These are phyloP conservation scores for Conger conger DNA, from an alignment of 2,113 vertebrate genomes.

Conservation along the genomic window DNA sequence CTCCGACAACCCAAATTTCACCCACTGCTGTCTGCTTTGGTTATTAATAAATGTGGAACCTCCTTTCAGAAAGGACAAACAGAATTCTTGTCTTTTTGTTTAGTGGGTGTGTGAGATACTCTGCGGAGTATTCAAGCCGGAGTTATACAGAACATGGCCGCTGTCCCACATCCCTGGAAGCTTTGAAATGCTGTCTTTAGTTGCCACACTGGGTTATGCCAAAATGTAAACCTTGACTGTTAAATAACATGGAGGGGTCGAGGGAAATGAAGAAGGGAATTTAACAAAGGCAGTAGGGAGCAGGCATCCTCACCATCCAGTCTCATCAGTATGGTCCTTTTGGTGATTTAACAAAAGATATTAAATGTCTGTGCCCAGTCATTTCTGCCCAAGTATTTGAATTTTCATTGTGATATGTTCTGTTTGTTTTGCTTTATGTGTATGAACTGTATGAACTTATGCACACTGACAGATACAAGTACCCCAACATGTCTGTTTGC, in stretches of 20 bases:
- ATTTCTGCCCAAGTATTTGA: not conserved
- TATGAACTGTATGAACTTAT: not conserved
- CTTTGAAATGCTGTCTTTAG: not conserved
- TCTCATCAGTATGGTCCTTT: not conserved
- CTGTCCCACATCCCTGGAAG: not conserved
- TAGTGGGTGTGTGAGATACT: not conserved
- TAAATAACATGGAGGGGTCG: not conserved
- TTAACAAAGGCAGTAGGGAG: not conserved
- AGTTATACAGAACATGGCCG: no score
- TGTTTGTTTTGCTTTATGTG: not conserved
- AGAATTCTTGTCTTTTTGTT: not conserved
- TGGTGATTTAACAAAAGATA: not conserved
- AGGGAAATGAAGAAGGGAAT: not conserved
- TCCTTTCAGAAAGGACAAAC: not conserved
- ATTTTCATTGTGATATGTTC: not conserved
- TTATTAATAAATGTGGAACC: not conserved
- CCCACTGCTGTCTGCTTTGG: conserved; percentile 11
- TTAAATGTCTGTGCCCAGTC: not conserved
- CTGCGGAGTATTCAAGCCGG: not conserved
- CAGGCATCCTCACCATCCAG: not conserved
- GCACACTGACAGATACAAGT: not conserved
- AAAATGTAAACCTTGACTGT: not conserved
- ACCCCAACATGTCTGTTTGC: not conserved
- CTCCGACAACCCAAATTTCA: conserved; percentile 10
- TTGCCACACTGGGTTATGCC: not conserved